Evolutionary conservation across 2,888 invertebrate genomes (phyloP).

Genomic region (Sepiola atlantica): DNA sequence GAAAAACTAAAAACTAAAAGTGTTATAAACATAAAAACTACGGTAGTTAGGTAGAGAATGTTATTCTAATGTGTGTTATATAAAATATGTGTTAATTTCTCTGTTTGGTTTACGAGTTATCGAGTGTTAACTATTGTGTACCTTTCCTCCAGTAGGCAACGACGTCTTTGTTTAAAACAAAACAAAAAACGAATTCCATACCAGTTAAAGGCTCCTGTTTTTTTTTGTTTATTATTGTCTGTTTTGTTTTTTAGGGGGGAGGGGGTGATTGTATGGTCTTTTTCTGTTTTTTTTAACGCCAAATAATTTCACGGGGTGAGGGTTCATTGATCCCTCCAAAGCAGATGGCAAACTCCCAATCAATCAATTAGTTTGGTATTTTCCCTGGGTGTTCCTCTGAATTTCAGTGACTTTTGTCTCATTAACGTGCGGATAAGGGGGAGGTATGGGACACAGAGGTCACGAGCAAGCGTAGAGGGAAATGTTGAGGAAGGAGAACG

Average conservation of each 20-base stretch:
- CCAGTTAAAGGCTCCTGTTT: neutral
- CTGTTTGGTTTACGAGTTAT: no score
- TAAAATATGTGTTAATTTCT: no score
- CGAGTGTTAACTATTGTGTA: no score
- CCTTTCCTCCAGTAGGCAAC: no score
- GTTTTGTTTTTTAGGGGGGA: neutral
- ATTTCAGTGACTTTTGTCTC: neutral
- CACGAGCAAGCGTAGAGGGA: neutral
- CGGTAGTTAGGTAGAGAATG: no score
- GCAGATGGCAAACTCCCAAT: slow-evolving; percentile 21
- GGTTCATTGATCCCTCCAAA: neutral
- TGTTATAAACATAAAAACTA: no score
- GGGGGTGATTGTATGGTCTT: no score
- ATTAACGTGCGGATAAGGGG: neutral
- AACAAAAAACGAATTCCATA: no score
- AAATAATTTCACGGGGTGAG: neutral
- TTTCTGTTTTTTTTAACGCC: neutral
- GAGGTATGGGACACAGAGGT: neutral
- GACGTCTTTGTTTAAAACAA: no score
- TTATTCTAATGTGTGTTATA: no score
- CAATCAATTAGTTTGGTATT: neutral
- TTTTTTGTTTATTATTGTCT: neutral
- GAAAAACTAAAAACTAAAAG: no score
- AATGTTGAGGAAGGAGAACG: neutral
- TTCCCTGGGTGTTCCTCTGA: slow-evolving; percentile 32